Percentiles rank a stretch among this genome's conserved stretches.
These are phyloP conservation scores for Equus quagga DNA, from an alignment of 2,113 vertebrate genomes.

Conservation along the genomic window DNA sequence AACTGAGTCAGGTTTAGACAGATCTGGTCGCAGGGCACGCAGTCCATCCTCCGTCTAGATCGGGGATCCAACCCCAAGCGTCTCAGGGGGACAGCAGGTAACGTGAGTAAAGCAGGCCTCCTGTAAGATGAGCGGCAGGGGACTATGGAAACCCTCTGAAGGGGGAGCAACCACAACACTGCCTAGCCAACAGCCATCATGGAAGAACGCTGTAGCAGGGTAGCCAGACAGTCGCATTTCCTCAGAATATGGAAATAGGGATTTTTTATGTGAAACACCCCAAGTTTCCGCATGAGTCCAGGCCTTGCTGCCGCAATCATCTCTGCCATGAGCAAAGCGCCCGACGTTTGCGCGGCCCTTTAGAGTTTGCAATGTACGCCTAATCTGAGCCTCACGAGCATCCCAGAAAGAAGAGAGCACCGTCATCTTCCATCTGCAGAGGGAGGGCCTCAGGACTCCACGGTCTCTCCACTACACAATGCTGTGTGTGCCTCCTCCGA, in stretches of 20 bases:
- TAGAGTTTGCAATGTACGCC: background rate
- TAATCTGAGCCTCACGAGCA: background rate
- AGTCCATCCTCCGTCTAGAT: background rate
- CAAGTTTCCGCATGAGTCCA: background rate
- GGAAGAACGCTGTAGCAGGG: background rate
- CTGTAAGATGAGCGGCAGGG: background rate
- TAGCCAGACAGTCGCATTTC: background rate
- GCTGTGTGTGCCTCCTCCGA: background rate
- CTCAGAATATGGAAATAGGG: background rate
- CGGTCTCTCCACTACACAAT: background rate
- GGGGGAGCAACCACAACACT: background rate
- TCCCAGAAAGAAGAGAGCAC: background rate
- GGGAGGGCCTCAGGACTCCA: background rate
- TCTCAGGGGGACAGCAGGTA: background rate
- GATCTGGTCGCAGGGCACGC: background rate
- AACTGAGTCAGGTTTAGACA: background rate
- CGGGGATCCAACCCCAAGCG: background rate
- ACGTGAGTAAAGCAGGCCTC: background rate
- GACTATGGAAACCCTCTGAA: background rate
- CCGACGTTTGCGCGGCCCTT: background rate
- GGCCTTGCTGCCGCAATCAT: background rate
- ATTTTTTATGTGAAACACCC: background rate
- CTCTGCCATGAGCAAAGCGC: background rate
- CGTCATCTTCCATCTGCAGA: background rate
- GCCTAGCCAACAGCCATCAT: background rate